phyloP scores from a whole-genome alignment of 2,113 vertebrate species.

The Albula glossodonta region DNA sequence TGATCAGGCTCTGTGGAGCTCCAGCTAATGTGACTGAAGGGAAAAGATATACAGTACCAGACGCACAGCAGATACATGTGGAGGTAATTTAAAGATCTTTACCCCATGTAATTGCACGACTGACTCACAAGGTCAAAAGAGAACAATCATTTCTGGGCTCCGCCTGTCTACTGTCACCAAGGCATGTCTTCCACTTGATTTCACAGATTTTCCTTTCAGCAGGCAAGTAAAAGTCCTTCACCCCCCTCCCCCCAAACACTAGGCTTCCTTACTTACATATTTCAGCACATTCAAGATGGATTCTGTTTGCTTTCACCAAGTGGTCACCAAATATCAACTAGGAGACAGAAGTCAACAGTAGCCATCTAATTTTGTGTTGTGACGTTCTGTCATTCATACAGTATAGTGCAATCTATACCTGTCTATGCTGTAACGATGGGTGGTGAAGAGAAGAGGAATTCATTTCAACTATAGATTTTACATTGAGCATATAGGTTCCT shows the following conservation, averaged over 20 bases:
- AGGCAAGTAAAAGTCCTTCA: background rate
- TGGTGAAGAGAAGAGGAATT: background rate
- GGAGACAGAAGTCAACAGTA: background rate
- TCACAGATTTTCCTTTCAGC: background rate
- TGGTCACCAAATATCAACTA: background rate
- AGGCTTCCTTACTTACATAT: background rate
- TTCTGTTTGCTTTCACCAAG: background rate
- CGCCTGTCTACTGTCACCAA: conserved; percentile 1
- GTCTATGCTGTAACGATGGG: background rate
- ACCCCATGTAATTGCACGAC: background rate
- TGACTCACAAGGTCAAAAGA: background rate
- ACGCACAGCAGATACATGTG: background rate
- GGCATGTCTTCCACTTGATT: background rate
- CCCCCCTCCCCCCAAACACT: background rate
- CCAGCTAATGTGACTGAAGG: background rate
- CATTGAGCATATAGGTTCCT: background rate
- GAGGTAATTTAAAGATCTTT: conserved; percentile 9
- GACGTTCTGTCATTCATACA: background rate
- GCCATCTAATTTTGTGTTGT: background rate
- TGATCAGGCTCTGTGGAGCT: background rate
- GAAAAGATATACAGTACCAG: background rate
- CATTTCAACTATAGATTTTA: background rate
- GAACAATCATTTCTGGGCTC: background rate
- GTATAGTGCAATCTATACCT: background rate
- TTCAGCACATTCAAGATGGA: background rate